A percentile compares a stretch with the other conserved stretches of the same genome.
phyloP scores from a whole-genome alignment of 2,797 vertebrate species.

The Sebastes baramenuke region DNA sequence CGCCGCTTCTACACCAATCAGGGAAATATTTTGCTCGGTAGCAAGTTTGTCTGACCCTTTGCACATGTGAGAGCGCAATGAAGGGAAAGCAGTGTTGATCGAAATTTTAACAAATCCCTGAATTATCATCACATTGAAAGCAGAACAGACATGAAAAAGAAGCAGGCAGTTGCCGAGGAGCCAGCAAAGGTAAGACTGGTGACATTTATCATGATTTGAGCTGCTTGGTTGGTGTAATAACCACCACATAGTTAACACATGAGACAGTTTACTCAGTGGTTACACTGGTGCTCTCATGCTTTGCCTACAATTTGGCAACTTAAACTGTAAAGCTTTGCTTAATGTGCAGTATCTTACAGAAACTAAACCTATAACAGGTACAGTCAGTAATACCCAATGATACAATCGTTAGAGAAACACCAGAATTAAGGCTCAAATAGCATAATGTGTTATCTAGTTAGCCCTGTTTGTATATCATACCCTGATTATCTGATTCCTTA shows the following conservation, averaged over 20 bases:
- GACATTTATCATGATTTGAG: neutral
- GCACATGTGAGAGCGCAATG: slow-evolving; percentile 66
- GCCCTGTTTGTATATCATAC: neutral
- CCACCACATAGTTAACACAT: neutral
- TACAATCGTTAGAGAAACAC: neutral
- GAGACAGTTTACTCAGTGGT: neutral
- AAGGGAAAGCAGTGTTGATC: neutral
- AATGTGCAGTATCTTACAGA: neutral
- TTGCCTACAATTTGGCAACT: neutral
- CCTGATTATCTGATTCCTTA: neutral
- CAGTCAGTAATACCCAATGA: neutral
- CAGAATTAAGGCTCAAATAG: neutral
- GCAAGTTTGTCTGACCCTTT: slow-evolving; percentile 44
- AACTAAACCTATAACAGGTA: neutral
- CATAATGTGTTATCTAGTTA: no score
- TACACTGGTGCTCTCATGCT: neutral
- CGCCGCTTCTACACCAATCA: slow-evolving; percentile 38
- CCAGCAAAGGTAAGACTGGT: slow-evolving; percentile 41
- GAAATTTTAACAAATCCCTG: neutral
- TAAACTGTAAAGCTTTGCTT: neutral
- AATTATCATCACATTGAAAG: accelerated
- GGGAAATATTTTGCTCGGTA: neutral
- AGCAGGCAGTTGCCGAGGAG: neutral
- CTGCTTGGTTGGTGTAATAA: neutral
- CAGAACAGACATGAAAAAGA: slow-evolving; percentile 61